Conservation (phyloP, 37 sponge, comb jelly and placozoan genomes). For the Eunapius fragilis region DNA sequence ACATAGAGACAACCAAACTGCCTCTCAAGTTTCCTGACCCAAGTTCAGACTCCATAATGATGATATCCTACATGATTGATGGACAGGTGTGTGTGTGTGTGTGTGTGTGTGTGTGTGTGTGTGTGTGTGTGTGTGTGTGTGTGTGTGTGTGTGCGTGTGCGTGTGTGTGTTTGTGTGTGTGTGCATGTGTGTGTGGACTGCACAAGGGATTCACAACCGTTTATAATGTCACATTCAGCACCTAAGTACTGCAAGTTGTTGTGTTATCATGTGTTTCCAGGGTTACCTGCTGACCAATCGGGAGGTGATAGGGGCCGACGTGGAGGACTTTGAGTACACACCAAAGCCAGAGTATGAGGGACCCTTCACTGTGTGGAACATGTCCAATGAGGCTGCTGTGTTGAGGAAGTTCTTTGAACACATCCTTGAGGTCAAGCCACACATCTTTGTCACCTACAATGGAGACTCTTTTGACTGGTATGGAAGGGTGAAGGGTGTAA, state of each 20-base stretch:
- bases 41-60: slow-evolving; percentile 89
- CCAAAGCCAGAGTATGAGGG: slow-evolving; percentile 98
- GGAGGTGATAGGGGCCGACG: slow-evolving; percentile 91
- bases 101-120: too few relatives aligned
- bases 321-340: slow-evolving; percentile 99
- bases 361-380: slow-evolving; percentile 90
- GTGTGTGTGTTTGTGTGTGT: too few relatives aligned
- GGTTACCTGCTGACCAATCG: slow-evolving; percentile 97
- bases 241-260: too few relatives aligned
- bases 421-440: slow-evolving; percentile 87
- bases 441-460: slow-evolving; percentile 97
- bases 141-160: too few relatives aligned
- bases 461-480: slow-evolving; percentile 98
- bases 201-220: background rate
- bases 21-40: slow-evolving; percentile 98
- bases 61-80: slow-evolving; percentile 99
- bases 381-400: too few relatives aligned
- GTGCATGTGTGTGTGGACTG: too few relatives aligned
- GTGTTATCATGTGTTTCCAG: too few relatives aligned
- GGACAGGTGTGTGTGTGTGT: slow-evolving; percentile 71
- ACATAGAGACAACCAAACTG: slow-evolving; percentile 99
- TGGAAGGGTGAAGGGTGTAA: background rate
- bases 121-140: too few relatives aligned
- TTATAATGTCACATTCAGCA: background rate
- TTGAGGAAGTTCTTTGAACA: slow-evolving; percentile 91